Conservation (phyloP, 2,888 invertebrate species). For the Eueremaeus valkanovi region DNA sequence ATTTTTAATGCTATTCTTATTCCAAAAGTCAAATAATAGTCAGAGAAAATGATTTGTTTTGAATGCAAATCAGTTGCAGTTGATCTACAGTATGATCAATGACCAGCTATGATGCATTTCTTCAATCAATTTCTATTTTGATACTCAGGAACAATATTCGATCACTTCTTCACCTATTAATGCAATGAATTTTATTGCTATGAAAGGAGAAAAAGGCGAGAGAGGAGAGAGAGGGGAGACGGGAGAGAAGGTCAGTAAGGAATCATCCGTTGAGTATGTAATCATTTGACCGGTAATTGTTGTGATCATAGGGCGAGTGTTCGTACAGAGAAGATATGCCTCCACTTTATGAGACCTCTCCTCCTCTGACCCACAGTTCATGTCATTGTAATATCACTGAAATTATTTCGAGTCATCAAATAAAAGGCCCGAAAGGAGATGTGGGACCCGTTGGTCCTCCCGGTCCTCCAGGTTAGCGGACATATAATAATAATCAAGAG, state of each 20-base stretch:
- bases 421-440: slow-evolving; percentile 38
- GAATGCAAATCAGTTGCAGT: too few relatives aligned
- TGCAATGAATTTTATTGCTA: neutral
- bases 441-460: slow-evolving; percentile 44
- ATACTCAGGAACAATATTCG: neutral
- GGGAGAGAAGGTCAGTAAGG: slow-evolving; percentile 13
- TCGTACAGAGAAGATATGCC: neutral
- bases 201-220: slow-evolving; percentile 16
- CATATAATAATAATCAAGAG: neutral
- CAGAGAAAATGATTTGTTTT: too few relatives aligned
- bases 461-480: slow-evolving; percentile 43
- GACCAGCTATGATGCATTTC: too few relatives aligned
- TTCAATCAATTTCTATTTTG: too few relatives aligned
- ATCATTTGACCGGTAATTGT: neutral
- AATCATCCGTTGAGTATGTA: neutral
- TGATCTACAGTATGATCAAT: too few relatives aligned
- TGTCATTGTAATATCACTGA: slow-evolving; percentile 27
- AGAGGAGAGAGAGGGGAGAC: neutral
- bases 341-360: neutral
- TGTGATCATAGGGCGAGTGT: slow-evolving; percentile 14
- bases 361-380: neutral
- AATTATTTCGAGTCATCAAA: slow-evolving; percentile 22
- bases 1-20: too few relatives aligned
- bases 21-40: too few relatives aligned
- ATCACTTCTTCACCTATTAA: neutral